These are phyloP conservation scores for Cantharis rustica DNA, from an alignment of 2,888 invertebrate species.

Conservation along the genomic window DNA sequence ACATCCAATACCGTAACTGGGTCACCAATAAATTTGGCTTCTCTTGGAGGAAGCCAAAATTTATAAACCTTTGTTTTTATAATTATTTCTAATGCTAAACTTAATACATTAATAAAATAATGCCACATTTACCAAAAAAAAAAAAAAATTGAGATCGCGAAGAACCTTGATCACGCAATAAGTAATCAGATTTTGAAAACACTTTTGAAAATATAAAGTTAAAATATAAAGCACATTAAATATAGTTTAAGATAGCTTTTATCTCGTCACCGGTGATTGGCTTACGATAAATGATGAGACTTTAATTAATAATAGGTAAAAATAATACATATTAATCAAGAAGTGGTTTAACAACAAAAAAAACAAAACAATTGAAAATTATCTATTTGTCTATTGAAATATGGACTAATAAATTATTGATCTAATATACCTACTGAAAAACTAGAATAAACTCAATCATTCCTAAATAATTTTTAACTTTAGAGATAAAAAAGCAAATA, in stretches of 20 bases:
- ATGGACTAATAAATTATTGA: too few species aligned
- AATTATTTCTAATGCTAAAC: background rate
- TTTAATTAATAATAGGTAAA: too few species aligned
- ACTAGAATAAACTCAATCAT: too few species aligned
- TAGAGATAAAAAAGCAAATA: too few species aligned
- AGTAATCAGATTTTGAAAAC: background rate
- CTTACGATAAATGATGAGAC: background rate
- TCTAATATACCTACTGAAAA: too few species aligned
- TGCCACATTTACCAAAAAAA: too few species aligned
- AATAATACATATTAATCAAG: too few species aligned
- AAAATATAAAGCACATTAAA: too few species aligned
- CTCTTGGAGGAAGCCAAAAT: background rate
- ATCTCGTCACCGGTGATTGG: background rate
- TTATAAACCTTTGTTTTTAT: background rate
- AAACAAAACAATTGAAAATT: background rate
- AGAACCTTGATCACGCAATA: background rate
- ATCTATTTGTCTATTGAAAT: background rate
- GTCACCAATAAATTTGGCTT: background rate
- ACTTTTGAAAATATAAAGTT: background rate
- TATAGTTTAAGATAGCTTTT: background rate
- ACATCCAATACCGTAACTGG: background rate
- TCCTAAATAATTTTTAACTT: too few species aligned
- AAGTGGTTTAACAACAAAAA: background rate
- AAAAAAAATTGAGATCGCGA: too few species aligned
- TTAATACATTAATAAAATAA: too few species aligned